phyloP scores from a whole-genome alignment of 1,140 invertebrate species.

The Plodia interpunctella region DNA sequence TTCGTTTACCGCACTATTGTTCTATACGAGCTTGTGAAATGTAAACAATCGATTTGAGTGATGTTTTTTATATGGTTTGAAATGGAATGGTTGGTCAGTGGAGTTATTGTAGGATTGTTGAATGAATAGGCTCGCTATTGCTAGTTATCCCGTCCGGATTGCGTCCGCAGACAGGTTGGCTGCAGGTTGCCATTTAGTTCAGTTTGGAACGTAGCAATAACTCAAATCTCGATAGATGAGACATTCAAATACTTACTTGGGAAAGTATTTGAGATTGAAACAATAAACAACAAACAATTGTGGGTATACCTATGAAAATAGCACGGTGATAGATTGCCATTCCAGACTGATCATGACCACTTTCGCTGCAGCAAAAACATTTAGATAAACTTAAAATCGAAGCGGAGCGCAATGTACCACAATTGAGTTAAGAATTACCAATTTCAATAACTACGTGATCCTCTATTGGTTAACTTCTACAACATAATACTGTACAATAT shows the following conservation, averaged over 20 bases:
- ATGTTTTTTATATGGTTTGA: conserved; percentile 19
- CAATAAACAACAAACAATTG: too few relatives aligned
- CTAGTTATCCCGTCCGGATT: conserved; percentile 42
- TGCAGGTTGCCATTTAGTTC: conserved; percentile 30
- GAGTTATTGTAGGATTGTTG: conserved; percentile 40
- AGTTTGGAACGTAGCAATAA: not conserved
- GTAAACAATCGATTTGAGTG: conserved; percentile 51
- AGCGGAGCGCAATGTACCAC: too few relatives aligned
- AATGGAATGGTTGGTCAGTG: conserved; percentile 23
- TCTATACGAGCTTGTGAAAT: conserved; percentile 62
- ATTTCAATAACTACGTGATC: too few relatives aligned
- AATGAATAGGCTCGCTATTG: conserved; percentile 38
- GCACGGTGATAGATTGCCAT: too few relatives aligned
- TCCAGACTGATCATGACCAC: too few relatives aligned
- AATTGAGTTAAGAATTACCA: too few relatives aligned
- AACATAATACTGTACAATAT: too few relatives aligned
- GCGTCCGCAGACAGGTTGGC: conserved; percentile 29
- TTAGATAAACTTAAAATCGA: too few relatives aligned
- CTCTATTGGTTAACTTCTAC: too few relatives aligned
- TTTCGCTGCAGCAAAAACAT: too few relatives aligned
- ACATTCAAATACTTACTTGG: not conserved
- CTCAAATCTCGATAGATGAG: not conserved
- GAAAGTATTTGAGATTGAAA: too few relatives aligned
- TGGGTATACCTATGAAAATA: too few relatives aligned
- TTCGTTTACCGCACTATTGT: conserved; percentile 64